Evolutionary conservation across 2,888 invertebrate genomes (phyloP), one percentile per base, ranked within the genome.

Genomic region (Alentia gelatinosa): DNA sequence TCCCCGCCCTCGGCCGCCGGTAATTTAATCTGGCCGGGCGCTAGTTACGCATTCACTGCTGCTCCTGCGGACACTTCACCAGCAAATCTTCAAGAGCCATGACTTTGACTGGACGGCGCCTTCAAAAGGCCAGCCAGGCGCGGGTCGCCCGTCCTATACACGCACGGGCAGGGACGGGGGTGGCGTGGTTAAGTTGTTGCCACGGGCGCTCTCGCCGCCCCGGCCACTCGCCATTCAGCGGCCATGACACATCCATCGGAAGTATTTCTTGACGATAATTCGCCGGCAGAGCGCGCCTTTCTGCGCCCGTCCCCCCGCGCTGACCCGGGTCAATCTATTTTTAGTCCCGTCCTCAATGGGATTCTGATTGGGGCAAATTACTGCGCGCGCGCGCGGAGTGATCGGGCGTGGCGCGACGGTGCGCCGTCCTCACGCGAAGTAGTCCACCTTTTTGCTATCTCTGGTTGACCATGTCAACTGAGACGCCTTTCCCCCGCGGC

Each of bases 301-400:
- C 86, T 86, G 47, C 23, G 86, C 47, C 86, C n/a, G 47, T 86
- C 86, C 86, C 86, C 47, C 86, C 86, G 86, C 86, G 86, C 86
- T 50, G 86, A 86, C 86, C 86, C 50, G 47, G 86, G 86, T 86
- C 86, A 86, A 86, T 47, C 86, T 86, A 86, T 86, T 86, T 86
- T 86, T 86, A 50, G 86, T 47, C 50, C 47, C 26, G 47, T 47
- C 86, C 19, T 86, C 86, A 86, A 86, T 86, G 86, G 86, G 86
- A 86, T 86, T 86, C 86, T 86, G 86, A 86, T 86, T 86, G 86
- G 86, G 47, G 86, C 86, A 86, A 86, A 86, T 86, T 86, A 86
- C 86, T 86, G 30, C 86, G 86, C 86, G 86, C 74, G 74, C 26
- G 9, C n/a, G n/a, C 7, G 63, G 30, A 12, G 74, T 19, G 74